These are phyloP conservation scores for Pocota personata DNA, from an alignment of 2,888 invertebrate species.

Conservation along the genomic window DNA sequence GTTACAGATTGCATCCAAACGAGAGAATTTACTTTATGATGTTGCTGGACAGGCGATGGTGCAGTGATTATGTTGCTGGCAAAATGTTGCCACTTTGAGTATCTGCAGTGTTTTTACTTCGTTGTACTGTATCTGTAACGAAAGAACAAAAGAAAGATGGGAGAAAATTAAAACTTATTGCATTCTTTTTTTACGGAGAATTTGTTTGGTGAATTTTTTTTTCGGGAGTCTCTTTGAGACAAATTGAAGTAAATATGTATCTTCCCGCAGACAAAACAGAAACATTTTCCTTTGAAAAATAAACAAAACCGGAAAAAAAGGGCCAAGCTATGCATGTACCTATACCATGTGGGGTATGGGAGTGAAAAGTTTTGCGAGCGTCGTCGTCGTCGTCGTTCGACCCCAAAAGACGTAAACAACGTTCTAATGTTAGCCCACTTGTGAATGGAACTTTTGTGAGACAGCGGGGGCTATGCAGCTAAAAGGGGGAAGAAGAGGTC, in stretches of 20 bases:
- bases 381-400: neutral
- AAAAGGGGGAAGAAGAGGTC: constrained; percentile 12
- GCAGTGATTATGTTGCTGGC: neutral
- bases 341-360: constrained; percentile 17
- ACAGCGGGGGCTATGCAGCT: neutral
- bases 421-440: constrained; percentile 58
- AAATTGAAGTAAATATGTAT: constrained; percentile 62
- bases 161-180: constrained; percentile 72
- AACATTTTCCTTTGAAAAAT: constrained; percentile 43
- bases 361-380: constrained; percentile 42
- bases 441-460: constrained; percentile 41
- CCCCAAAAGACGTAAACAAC: constrained; percentile 60
- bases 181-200: constrained; percentile 58
- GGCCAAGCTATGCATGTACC: constrained; percentile 3
- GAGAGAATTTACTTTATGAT: constrained; percentile 1
- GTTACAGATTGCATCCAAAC: constrained; percentile 35
- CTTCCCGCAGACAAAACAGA: constrained; percentile 48
- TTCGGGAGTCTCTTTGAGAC: constrained; percentile 37
- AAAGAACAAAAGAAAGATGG: constrained; percentile 48
- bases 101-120: constrained; percentile 7
- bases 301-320: constrained; percentile 39
- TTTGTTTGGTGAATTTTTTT: constrained; percentile 33
- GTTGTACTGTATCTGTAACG: constrained; percentile 62
- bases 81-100: constrained; percentile 26
- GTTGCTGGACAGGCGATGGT: constrained; percentile 12